Evolutionary conservation across 2,113 vertebrate species (phyloP).

Genomic region (Pionites leucogaster): DNA sequence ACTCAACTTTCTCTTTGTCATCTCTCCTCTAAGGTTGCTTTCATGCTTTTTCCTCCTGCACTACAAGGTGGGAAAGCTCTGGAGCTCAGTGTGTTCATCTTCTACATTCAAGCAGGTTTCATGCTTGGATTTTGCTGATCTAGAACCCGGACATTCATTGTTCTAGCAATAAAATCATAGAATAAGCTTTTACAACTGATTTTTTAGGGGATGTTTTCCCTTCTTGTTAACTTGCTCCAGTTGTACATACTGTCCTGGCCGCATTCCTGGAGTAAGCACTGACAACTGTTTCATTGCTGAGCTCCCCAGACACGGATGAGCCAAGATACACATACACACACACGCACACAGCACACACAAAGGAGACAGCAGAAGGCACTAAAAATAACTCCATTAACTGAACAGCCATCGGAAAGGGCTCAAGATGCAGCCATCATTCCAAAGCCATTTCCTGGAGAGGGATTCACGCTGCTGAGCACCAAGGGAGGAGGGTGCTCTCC

Average conservation of each 20-base stretch:
- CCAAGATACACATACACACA: background rate
- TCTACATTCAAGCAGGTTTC: background rate
- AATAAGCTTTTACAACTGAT: background rate
- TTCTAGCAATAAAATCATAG: background rate
- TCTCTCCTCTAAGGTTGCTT: background rate
- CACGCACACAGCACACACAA: background rate
- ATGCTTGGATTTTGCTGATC: background rate
- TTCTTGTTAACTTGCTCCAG: slow-evolving; percentile 44
- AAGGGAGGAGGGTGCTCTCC: background rate
- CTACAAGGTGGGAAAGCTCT: background rate
- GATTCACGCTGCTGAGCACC: background rate
- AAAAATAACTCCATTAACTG: slow-evolving; percentile 8
- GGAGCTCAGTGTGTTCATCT: background rate
- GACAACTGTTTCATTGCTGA: background rate
- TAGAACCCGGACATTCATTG: background rate
- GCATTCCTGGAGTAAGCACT: background rate
- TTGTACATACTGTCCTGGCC: slow-evolving; percentile 40
- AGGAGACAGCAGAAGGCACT: background rate
- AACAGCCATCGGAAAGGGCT: background rate
- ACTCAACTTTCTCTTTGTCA: background rate
- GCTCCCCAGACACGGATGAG: background rate
- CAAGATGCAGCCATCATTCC: background rate
- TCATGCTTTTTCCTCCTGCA: background rate
- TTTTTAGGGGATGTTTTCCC: background rate
- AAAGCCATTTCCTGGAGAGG: background rate